Evolutionary conservation across 2,888 invertebrate species (phyloP).

Genomic region (Mylabris sibirica): DNA sequence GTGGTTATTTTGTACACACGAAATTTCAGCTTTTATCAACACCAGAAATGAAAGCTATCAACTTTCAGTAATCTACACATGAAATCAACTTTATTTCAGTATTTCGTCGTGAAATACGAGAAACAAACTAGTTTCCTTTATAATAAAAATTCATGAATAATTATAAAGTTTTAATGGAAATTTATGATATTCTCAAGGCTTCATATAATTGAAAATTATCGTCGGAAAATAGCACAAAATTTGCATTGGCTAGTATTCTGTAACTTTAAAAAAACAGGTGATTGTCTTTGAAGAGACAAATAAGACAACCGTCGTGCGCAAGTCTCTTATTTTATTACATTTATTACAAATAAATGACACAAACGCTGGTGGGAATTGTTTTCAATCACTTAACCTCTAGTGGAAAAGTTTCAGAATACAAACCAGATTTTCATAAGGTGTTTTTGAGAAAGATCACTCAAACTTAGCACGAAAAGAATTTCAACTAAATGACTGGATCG

Average conservation of each 20-base stretch:
- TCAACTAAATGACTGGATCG: neutral
- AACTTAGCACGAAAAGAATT: too few relatives aligned
- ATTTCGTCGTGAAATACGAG: neutral
- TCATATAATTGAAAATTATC: neutral
- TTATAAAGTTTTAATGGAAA: neutral
- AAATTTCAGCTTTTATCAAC: neutral
- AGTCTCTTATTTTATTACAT: too few relatives aligned
- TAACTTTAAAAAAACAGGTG: too few relatives aligned
- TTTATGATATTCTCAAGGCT: neutral
- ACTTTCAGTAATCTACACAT: neutral
- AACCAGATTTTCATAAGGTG: too few relatives aligned
- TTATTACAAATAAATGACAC: too few relatives aligned
- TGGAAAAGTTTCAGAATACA: neutral
- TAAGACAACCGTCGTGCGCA: too few relatives aligned
- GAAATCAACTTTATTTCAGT: neutral
- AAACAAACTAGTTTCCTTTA: neutral
- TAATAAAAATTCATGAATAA: neutral
- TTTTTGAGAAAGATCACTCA: too few relatives aligned
- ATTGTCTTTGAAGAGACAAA: too few relatives aligned
- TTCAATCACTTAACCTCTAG: too few relatives aligned
- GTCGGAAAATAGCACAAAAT: neutral
- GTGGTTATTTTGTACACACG: neutral
- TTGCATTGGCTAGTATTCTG: neutral
- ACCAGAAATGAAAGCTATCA: neutral
- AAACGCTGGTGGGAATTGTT: too few relatives aligned